Evolutionary conservation across 2,888 invertebrate species (phyloP), one percentile per base, ranked within the genome.

Genomic region (Standfussiana lucernea): DNA sequence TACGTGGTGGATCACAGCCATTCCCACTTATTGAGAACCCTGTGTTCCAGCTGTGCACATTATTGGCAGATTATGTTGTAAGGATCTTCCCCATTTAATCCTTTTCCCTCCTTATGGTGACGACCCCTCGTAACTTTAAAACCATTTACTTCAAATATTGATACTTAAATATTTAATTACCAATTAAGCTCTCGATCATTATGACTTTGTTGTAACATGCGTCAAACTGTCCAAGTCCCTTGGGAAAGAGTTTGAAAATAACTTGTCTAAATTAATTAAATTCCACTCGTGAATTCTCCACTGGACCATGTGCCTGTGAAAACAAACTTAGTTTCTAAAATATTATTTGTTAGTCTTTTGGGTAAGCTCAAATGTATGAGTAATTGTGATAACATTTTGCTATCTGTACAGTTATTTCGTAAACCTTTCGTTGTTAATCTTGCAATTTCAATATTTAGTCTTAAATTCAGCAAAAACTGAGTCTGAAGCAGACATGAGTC

Each of bases 201-300:
- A 84, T 73, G 69, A 72, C 70, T 75, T 74, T 64, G 37, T 70
- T 72, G 8, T 50, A 73, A 73, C 75, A 83, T 47, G 61, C 61
- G 73, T 79, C 75, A 86, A 86, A 84, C 84, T 78, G 78, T 78
- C 72, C 45, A 73, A 86, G 18, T 86, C 86, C 70, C 75, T 35
- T 18, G 83, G 28, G 72, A 78, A 72, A 78, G 72, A 75, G 68
- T 72, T 75, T 47, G 75, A 64, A 78, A 86, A 78, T 86, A 82
- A 84, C 75, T 86, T 75, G 77, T 86, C 21, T 35, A 69, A 82
- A 72, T 81, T 82, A 75, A 83, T 84, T 85, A 75, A 83, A 82
- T 77, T 45, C 50, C 73, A 74, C 50, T 71, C 72, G 59, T 67
- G 50, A 64, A 85, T 59, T 70, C 76, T 70, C 70, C 5, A 65